Base-by-base conservation (phyloP, 2,888 invertebrate genomes). In the Sarcophaga variegata region DNA sequence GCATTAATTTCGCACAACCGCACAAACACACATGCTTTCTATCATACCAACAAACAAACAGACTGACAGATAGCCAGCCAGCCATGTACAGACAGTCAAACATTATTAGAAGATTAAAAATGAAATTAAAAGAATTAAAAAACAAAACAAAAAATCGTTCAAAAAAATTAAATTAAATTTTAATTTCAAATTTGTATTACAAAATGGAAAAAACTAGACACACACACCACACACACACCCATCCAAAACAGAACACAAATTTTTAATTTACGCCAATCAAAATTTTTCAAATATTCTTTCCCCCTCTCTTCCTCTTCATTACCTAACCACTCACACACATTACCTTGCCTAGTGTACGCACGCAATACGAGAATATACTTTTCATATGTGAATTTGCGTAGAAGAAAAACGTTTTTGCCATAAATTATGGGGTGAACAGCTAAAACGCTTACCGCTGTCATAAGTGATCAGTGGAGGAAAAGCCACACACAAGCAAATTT, bases 381-480 rank as follows among this genome's bases (percentile, higher is more conserved):
- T 62, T 20, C 62, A 62, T 62, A 59, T 14, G 47, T 47, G 45
- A 74, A 60, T 37, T 45, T 62, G 20, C 17, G 17, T 14, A 62
- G 14, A 64, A 67, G 64, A 77, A 84, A 87, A 87, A 82, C 81
- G 84, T 87, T 87, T 87, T 87, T 62, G 72, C 78, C 79, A 87
- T 87, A 84, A 87, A 84, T 87, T 84, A 87, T 71, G 75, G 37
- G 79, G 75, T 84, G 81, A 84, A 84, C 83, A 87, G 84, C 84
- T 78, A 87, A 80, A 87, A 85, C 80, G 85, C 85, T 82, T 81
- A 86, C 85, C 71, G 84, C 88, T 86, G 87, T 88, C 88, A 88
- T 75, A 87, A 83, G 77, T 77, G 88, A 88, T 88, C 88, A 87
- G 86, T 87, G 81, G 67, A 83, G 72, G 47, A 79, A 74, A 85